Percentiles rank a stretch among this genome's conserved stretches.
Evolutionary conservation across 2,797 vertebrate genomes (phyloP).

Genomic region (Acropternis orthonyx): DNA sequence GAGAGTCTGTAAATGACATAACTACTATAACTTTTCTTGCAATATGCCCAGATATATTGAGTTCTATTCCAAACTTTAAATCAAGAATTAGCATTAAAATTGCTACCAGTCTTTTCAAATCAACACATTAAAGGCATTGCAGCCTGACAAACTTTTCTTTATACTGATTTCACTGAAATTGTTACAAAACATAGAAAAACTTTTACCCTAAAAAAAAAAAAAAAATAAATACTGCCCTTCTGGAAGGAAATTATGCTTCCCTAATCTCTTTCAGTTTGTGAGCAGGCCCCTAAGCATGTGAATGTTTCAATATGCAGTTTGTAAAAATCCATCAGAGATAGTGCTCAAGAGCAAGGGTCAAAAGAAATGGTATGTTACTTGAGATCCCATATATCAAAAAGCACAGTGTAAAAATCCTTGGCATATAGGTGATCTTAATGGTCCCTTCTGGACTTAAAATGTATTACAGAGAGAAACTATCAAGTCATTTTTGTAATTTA

Average conservation of each 20-base stretch:
- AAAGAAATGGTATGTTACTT: conserved; percentile 5
- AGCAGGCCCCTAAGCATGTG: background rate
- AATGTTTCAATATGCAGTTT: background rate
- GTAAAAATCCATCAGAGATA: conserved; percentile 8
- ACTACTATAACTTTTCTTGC: background rate
- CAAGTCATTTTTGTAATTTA: conserved; percentile 40
- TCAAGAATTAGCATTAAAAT: background rate
- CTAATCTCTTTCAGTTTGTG: background rate
- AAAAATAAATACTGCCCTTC: background rate
- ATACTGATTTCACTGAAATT: background rate
- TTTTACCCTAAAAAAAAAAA: background rate
- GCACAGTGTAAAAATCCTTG: background rate
- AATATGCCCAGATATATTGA: background rate
- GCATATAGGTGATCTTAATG: conserved; percentile 17
- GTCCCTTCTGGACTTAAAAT: conserved; percentile 34
- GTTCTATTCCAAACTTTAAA: background rate
- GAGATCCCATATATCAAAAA: conserved; percentile 14
- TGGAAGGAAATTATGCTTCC: background rate
- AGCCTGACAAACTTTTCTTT: background rate
- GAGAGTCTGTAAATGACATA: background rate
- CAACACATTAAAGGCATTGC: background rate
- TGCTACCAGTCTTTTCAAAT: background rate
- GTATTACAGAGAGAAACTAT: conserved; percentile 1
- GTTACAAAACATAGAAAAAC: background rate
- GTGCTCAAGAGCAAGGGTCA: conserved; percentile 14